Evolutionary conservation across 2,113 vertebrate species (phyloP), one percentile per base, ranked within the genome.

Genomic region (Takifugu bimaculatus): DNA sequence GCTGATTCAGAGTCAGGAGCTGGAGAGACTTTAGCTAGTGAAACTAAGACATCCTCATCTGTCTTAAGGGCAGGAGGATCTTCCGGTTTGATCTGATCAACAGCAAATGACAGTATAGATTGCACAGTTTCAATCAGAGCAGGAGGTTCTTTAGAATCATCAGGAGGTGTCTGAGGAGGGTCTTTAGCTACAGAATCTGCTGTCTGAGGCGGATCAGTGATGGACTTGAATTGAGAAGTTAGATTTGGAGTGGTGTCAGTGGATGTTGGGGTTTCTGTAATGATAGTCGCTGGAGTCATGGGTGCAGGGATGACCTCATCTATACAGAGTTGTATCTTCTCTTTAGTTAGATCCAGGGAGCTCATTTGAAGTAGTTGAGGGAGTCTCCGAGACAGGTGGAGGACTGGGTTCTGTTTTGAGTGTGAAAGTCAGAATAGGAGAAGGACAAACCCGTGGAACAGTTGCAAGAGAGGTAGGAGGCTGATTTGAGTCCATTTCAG

Each of bases 221-320:
- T 15, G 7, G 14, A 25, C 58, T 55, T 68, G 50, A 63, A 49
- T 25, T 58, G 54, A 60, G 69, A 57, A n/a, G 53, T 50, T 63
- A 64, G 29, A 14, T 63, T 71, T 25, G 65, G 68, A 66, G 35
- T 60, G 9, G 3, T 10, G 52, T 54, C 43, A 65, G 51, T 27
- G 70, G 68, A 45, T 55, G 60, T 28, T 68, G 44, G 27, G 4
- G 53, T 58, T 54, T 44, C 56, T 12, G 50, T 35, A 61, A 55
- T 44, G 14, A 20, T 28, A 27, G 69, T 15, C 25, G 53, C 39
- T 69, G 72, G 15, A 51, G 29, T 25, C 1, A 29, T 53, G 11
- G 60, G 51, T 64, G 35, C 57, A 45, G 78, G 49, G 6, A 54
- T 29, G 2, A 3, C 74, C 63, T 78, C 82, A 66, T 80, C 75